Conservation (phyloP, 2,113 vertebrate species). For the Nibea albiflora region DNA sequence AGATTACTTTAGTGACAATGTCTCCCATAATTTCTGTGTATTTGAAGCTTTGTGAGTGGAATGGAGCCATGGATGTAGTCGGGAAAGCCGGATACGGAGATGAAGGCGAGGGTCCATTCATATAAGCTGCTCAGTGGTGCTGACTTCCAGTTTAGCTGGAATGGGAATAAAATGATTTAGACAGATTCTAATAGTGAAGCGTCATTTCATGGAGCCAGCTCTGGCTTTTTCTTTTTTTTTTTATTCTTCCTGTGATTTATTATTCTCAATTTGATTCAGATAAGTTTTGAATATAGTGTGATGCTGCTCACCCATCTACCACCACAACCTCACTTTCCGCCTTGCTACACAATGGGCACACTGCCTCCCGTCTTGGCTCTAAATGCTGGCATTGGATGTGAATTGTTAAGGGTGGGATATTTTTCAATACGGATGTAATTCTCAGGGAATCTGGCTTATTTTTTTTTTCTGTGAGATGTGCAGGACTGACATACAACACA, state of each 20-base stretch:
- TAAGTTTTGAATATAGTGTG: not conserved
- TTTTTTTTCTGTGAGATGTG: not conserved
- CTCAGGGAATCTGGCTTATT: not conserved
- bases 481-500: not conserved
- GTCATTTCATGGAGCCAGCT: not conserved
- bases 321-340: not conserved
- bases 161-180: no score
- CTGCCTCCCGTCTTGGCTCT: not conserved
- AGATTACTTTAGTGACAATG: not conserved
- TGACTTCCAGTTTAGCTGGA: no score
- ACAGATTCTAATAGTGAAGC: no score
- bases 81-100: no score
- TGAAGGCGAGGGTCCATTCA: no score
- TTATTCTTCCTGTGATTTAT: not conserved
- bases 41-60: not conserved
- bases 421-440: not conserved
- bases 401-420: not conserved
- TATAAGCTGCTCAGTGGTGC: no score
- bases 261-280: not conserved
- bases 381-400: no score
- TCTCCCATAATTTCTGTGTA: not conserved
- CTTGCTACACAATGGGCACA: not conserved
- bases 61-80: not conserved
- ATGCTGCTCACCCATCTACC: no score
- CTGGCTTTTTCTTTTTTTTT: not conserved